A percentile compares a stretch with the other conserved stretches of the same genome.
These are phyloP conservation scores for Penaeus vannamei DNA, from an alignment of 1,140 invertebrate species.

Conservation along the genomic window DNA sequence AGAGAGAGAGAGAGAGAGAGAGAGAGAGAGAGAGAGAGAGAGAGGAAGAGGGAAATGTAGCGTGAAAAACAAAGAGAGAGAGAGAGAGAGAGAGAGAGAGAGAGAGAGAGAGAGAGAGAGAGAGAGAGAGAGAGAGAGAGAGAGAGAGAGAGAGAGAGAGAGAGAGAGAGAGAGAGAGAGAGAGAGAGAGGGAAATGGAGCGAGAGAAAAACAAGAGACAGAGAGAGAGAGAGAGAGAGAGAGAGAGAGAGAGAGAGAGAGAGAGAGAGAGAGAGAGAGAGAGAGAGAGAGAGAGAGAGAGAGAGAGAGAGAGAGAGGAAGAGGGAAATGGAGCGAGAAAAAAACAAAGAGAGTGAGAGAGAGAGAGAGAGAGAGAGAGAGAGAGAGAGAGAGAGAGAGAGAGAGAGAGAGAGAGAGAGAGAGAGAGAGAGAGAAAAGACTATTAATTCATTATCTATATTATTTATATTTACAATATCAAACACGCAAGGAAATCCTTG, in stretches of 20 bases:
- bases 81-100: not conserved
- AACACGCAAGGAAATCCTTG: too few relatives aligned
- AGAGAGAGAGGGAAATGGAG: not conserved
- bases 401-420: not conserved
- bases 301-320: not conserved
- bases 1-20: slow-evolving; percentile 27
- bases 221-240: not conserved
- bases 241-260: not conserved
- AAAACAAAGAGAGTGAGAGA: not conserved
- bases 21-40: not conserved
- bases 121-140: not conserved
- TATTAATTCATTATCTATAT: too few relatives aligned
- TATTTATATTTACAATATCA: too few relatives aligned
- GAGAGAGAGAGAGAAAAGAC: not conserved
- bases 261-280: not conserved
- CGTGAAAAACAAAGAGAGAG: not conserved
- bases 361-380: not conserved
- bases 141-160: not conserved
- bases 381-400: not conserved
- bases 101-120: not conserved
- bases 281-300: not conserved
- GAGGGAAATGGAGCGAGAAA: not conserved
- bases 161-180: not conserved
- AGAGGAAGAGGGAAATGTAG: not conserved
- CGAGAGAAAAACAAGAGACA: not conserved